Evolutionary conservation across 2,113 vertebrate genomes (phyloP).

Genomic region (Pterocles burchelli): DNA sequence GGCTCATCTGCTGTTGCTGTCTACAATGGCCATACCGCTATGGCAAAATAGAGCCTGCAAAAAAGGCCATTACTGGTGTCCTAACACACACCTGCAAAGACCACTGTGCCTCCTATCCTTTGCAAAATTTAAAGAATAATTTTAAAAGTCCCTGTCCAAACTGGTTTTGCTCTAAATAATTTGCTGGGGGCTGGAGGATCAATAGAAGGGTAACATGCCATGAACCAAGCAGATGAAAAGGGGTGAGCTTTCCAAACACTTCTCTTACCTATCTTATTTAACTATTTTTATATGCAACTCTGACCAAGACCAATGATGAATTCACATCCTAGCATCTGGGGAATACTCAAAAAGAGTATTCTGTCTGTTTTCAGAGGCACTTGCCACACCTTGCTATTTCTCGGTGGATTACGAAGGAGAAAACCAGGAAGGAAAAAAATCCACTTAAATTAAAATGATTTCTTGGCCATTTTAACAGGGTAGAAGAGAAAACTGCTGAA

Average conservation of each 20-base stretch:
- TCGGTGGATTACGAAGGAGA: neutral
- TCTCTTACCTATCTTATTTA: neutral
- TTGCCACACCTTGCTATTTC: neutral
- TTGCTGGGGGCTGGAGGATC: neutral
- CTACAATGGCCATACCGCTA: rapidly evolving
- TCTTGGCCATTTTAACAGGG: neutral
- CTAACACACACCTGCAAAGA: neutral
- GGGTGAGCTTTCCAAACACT: neutral
- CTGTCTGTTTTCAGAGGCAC: neutral
- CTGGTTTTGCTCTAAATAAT: neutral
- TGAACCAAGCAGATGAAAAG: neutral
- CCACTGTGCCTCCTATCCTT: neutral
- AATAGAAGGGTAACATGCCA: neutral
- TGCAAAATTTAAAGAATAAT: no score
- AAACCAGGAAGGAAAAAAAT: neutral
- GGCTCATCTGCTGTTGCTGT: neutral
- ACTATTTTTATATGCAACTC: neutral
- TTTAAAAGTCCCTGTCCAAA: neutral
- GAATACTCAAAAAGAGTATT: neutral
- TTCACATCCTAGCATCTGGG: neutral
- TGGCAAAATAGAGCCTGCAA: neutral
- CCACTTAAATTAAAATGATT: neutral
- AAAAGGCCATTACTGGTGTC: neutral
- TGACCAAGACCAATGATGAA: neutral
- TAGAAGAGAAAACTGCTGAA: neutral